Evolutionary conservation across 1,140 invertebrate genomes (phyloP), one percentile per base, ranked within the genome.

Genomic region (Hyles vespertilio): DNA sequence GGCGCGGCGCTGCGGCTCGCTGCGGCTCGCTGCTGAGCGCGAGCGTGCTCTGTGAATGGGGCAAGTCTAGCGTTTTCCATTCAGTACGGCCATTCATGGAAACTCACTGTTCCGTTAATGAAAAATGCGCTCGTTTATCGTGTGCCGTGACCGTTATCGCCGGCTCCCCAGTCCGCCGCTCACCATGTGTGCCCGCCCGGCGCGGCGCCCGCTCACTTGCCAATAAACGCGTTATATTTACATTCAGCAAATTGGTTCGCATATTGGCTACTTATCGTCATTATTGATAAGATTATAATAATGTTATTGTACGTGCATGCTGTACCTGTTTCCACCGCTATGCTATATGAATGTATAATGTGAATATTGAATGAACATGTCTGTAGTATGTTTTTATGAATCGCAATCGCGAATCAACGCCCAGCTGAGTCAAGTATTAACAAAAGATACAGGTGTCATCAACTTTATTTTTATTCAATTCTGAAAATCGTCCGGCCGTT

Each of bases 51-150:
- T n/a, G 56, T 82, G 79, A 84, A 84, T 81, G 80, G 72, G 71
- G 69, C 79, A 71, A 67, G 70, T 70, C 60, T 72, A 74, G 73
- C 71, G 77, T 84, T 84, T 83, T 85, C 81, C 79, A 87, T 83
- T 84, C 70, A 82, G 69, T 58, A 63, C 68, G 68, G 57, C 81
- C 84, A 86, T 84, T 85, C 78, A 86, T 81, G 79, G 84, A 84
- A 85, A 86, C 80, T 78, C 77, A 76, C 63, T 74, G 74, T 62
- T 63, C 72, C 73, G 78, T 85, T 85, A 83, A 87, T 87, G 84
- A 87, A 87, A 87, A 87, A 83, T 71, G 68, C 72, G 70, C 68
- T 70, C 65, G 73, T 77, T 82, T 82, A 79, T 82, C 72, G 77
- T 72, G 61, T 62, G 65, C 67, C 72, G 76, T 71, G 61, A 65